These are phyloP conservation scores for Andrena fulva DNA, from an alignment of 2,888 invertebrate genomes.

Conservation along the genomic window DNA sequence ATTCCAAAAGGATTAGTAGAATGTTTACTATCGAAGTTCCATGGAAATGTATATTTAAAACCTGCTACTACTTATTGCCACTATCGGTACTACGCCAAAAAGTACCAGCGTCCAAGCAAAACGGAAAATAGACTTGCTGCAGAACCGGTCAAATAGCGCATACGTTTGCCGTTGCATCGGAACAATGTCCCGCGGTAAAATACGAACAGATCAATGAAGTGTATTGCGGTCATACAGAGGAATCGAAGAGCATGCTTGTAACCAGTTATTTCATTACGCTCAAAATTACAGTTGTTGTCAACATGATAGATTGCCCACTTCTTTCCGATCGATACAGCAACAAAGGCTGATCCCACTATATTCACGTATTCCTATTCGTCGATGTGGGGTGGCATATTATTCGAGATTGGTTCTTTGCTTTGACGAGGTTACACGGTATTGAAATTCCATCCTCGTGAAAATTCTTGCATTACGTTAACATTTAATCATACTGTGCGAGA, in stretches of 20 bases:
- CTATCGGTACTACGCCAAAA: background rate
- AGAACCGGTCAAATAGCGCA: background rate
- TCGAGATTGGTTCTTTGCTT: background rate
- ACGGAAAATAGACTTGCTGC: background rate
- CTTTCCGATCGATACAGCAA: conserved; percentile 35
- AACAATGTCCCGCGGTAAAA: background rate
- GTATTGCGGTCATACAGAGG: conserved; percentile 2
- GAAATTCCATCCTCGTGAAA: background rate
- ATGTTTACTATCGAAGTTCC: background rate
- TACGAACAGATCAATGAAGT: background rate
- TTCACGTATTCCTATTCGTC: too few relatives aligned
- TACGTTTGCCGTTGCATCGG: background rate
- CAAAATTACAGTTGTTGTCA: conserved; percentile 50
- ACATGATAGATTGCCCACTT: conserved; percentile 49
- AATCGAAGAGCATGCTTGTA: conserved; percentile 17
- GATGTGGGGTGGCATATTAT: background rate
- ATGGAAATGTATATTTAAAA: background rate
- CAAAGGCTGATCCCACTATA: conserved; percentile 1
- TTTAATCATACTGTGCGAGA: background rate
- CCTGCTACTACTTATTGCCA: background rate
- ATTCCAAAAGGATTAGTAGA: too few relatives aligned
- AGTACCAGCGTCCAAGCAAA: background rate
- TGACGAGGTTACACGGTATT: background rate
- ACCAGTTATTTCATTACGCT: conserved; percentile 58
- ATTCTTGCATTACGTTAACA: background rate